These are phyloP conservation scores for Myotis myotis DNA, from an alignment of 2,797 vertebrate genomes.

Conservation along the genomic window DNA sequence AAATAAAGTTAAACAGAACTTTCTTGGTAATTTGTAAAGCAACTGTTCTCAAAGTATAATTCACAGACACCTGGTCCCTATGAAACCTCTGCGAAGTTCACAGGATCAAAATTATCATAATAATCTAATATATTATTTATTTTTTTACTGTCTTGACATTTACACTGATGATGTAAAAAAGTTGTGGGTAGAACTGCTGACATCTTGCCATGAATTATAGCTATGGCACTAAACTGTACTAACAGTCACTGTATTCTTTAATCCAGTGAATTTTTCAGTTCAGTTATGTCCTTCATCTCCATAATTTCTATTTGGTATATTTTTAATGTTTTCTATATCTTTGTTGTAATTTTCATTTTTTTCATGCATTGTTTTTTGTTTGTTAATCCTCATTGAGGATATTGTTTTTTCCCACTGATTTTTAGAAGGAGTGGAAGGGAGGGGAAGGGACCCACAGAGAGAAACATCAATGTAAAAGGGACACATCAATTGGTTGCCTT, in stretches of 20 bases:
- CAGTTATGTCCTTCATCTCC: not conserved
- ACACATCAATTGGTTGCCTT: no score
- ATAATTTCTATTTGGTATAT: not conserved
- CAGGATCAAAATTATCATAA: not conserved
- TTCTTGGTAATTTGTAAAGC: not conserved
- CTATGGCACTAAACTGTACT: no score
- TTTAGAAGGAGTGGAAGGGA: no score
- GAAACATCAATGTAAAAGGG: no score
- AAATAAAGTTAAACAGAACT: not conserved
- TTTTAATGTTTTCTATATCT: not conserved
- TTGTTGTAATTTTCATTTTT: not conserved
- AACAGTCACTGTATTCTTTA: not conserved
- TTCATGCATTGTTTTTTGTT: no score
- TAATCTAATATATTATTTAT: not conserved
- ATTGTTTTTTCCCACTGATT: no score
- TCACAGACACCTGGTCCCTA: not conserved
- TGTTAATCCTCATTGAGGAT: no score
- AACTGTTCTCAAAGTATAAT: not conserved
- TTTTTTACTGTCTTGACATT: not conserved
- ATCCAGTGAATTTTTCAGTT: not conserved
- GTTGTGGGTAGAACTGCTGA: not conserved
- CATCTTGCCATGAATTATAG: not conserved
- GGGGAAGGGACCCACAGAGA: no score
- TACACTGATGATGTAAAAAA: not conserved
- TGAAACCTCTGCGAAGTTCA: not conserved